A percentile compares a stretch with the other conserved stretches of the same genome.
These are phyloP conservation scores for Dyspetes luteomarginatus DNA, from an alignment of 2,888 invertebrate species.

Conservation along the genomic window DNA sequence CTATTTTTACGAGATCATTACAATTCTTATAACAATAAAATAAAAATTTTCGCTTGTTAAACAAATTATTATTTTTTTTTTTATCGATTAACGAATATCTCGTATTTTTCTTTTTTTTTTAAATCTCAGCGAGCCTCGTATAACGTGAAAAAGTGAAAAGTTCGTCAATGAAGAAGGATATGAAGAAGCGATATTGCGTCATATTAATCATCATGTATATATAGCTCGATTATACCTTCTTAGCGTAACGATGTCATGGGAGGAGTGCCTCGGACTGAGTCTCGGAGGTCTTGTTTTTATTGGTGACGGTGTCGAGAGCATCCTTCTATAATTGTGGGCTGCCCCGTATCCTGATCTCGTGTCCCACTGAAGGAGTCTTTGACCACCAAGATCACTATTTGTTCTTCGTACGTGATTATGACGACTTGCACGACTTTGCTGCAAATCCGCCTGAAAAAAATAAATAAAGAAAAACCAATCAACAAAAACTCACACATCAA, in stretches of 20 bases:
- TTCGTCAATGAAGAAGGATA: slow-evolving; percentile 6
- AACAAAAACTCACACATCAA: neutral
- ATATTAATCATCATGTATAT: neutral
- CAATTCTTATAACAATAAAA: too few species aligned
- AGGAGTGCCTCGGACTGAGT: slow-evolving; percentile 83
- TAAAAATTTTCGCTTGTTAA: too few species aligned
- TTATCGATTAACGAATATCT: too few species aligned
- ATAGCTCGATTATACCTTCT: slow-evolving; percentile 74
- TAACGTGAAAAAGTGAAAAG: neutral
- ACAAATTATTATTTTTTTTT: too few species aligned
- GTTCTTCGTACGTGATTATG: slow-evolving; percentile 85
- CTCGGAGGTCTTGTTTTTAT: slow-evolving; percentile 84
- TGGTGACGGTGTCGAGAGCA: slow-evolving; percentile 84
- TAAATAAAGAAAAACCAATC: neutral
- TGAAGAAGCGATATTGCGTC: slow-evolving; percentile 23
- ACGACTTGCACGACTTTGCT: slow-evolving; percentile 82
- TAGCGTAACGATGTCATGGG: slow-evolving; percentile 81
- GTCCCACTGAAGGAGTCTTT: slow-evolving; percentile 85
- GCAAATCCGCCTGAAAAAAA: slow-evolving; percentile 84
- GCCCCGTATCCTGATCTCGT: slow-evolving; percentile 80
- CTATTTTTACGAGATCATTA: too few species aligned
- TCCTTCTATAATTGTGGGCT: slow-evolving; percentile 83
- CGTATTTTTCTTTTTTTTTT: too few species aligned
- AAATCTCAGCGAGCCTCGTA: neutral
- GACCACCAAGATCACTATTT: slow-evolving; percentile 86